A percentile compares a stretch with the other conserved stretches of the same genome.
phyloP scores from a whole-genome alignment of 2,888 invertebrate species.

The Plusia festucae region DNA sequence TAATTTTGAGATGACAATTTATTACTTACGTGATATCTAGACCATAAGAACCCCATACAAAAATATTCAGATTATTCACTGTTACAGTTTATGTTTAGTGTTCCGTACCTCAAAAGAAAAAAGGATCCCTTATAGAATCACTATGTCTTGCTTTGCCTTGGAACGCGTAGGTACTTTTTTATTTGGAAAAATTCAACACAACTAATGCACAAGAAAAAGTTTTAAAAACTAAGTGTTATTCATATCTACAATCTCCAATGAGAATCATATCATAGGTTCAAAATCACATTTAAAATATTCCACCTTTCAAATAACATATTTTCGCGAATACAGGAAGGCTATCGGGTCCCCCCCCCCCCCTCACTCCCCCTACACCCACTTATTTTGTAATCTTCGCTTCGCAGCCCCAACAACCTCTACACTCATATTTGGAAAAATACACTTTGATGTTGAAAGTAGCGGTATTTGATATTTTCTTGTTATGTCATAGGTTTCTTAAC shows the following conservation, averaged over 20 bases:
- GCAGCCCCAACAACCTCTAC: constrained; percentile 54
- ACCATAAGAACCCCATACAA: too few species aligned
- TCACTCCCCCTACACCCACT: constrained; percentile 30
- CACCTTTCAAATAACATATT: constrained; percentile 57
- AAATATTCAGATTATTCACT: too few species aligned
- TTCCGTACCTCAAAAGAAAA: too few species aligned
- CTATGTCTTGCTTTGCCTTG: too few species aligned
- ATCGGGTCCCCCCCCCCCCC: constrained; percentile 22
- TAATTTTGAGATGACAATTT: too few species aligned
- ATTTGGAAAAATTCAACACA: too few species aligned
- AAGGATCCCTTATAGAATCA: too few species aligned
- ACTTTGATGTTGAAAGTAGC: constrained; percentile 64
- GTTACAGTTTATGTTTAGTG: too few species aligned
- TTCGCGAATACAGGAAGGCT: constrained; percentile 38
- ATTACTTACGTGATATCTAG: too few species aligned
- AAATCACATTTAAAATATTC: constrained; percentile 52
- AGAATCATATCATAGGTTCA: constrained; percentile 27
- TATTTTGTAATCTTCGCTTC: constrained; percentile 64
- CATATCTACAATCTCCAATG: constrained; percentile 10
- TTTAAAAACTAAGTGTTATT: constrained; percentile 3
- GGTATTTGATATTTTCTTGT: constrained; percentile 60
- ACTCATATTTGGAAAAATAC: constrained; percentile 59
- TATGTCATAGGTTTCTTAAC: constrained; percentile 51
- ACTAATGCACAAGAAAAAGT: too few species aligned
- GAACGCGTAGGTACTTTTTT: too few species aligned